These are phyloP conservation scores for Agriotes lineatus DNA, from an alignment of 2,888 invertebrate species.

Conservation along the genomic window DNA sequence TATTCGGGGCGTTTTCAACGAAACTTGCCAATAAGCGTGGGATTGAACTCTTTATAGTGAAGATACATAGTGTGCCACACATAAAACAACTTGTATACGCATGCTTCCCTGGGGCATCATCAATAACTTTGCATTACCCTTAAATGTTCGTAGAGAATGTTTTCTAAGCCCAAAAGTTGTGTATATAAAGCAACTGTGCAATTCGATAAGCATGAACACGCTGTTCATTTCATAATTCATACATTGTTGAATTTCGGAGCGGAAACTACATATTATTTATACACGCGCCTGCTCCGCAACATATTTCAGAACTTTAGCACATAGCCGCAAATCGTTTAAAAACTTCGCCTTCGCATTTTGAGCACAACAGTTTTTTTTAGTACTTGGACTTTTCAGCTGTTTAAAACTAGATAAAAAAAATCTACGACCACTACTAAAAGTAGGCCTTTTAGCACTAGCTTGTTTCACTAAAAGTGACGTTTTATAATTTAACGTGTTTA, in stretches of 20 bases:
- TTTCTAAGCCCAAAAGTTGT: conserved; percentile 20
- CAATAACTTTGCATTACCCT: conserved; percentile 19
- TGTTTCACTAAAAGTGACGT: no score
- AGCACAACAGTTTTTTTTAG: neutral
- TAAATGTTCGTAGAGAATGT: conserved; percentile 12
- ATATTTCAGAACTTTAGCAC: conserved; percentile 6
- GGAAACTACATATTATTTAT: conserved; percentile 11
- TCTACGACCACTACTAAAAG: no score
- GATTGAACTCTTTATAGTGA: conserved; percentile 16
- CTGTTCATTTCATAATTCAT: conserved; percentile 20
- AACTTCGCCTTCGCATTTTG: neutral
- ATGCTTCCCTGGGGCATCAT: conserved; percentile 10
- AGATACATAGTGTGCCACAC: conserved; percentile 19
- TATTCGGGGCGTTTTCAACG: neutral
- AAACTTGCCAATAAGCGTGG: neutral
- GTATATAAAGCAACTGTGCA: conserved; percentile 19
- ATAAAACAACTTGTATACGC: conserved; percentile 18
- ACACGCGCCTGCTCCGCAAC: neutral
- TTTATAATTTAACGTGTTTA: no score
- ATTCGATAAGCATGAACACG: conserved; percentile 17
- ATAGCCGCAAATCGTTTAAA: neutral
- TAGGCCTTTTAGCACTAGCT: no score
- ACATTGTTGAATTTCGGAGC: conserved; percentile 6
- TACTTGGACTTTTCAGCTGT: neutral
- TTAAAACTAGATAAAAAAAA: neutral